A percentile compares a stretch with the other conserved stretches of the same genome.
These are phyloP conservation scores for Holotrichia oblita DNA, from an alignment of 1,140 invertebrate species.

Conservation along the genomic window DNA sequence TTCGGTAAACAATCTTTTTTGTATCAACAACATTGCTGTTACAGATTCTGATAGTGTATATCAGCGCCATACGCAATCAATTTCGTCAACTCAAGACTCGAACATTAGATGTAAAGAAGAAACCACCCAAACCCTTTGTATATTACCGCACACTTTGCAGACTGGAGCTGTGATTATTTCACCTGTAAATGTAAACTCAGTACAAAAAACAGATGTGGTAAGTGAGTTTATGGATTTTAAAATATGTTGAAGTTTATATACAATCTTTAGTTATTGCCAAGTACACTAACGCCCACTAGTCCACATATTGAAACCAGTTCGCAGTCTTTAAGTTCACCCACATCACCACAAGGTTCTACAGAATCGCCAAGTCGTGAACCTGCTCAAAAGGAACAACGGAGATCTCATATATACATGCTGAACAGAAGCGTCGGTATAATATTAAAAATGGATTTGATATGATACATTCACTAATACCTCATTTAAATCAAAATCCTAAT, in stretches of 20 bases:
- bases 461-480: constrained; percentile 92
- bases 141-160: constrained; percentile 6
- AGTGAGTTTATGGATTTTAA: neutral
- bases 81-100: neutral
- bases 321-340: constrained; percentile 54
- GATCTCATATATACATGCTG: constrained; percentile 94
- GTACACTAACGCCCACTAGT: constrained; percentile 56
- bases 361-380: constrained; percentile 60
- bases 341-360: constrained; percentile 62
- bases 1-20: too few relatives aligned
- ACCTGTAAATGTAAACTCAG: constrained; percentile 33
- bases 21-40: neutral
- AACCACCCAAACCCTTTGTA: neutral
- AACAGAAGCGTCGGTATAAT: constrained; percentile 96
- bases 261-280: constrained; percentile 52
- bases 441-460: constrained; percentile 98
- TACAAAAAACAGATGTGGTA: constrained; percentile 37
- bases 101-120: constrained; percentile 15
- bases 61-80: neutral
- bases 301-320: constrained; percentile 49
- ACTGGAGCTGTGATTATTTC: constrained; percentile 33
- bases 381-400: constrained; percentile 69
- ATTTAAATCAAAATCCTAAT: constrained; percentile 89
- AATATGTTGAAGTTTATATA: neutral
- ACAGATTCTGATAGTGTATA: constrained; percentile 26